phyloP scores from a whole-genome alignment of 2,797 vertebrate genomes.

The Acanthornis magna region DNA sequence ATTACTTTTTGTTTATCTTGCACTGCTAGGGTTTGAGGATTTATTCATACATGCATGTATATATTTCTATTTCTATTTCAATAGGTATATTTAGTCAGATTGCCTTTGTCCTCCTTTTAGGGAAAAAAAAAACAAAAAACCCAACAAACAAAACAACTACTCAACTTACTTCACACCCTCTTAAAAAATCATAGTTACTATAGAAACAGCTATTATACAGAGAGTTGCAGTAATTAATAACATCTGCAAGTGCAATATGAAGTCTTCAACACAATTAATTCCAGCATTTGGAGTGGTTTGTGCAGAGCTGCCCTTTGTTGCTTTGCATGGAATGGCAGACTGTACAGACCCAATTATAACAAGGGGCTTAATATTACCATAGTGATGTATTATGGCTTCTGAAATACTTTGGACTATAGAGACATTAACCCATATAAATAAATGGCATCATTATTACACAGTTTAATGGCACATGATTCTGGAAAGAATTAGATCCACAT shows the following conservation, averaged over 20 bases:
- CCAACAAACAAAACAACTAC: not conserved
- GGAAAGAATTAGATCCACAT: not conserved
- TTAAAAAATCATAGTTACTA: slow-evolving; percentile 22
- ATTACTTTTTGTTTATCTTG: not conserved
- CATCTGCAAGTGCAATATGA: slow-evolving; percentile 46
- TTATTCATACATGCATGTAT: not conserved
- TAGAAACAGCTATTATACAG: slow-evolving; percentile 41
- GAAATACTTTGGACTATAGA: not conserved
- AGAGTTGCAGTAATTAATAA: slow-evolving; percentile 52
- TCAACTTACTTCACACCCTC: not conserved
- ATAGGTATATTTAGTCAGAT: not conserved
- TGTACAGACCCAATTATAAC: not conserved
- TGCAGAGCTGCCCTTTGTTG: slow-evolving; percentile 5
- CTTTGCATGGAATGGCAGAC: not conserved
- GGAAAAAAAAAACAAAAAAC: not conserved
- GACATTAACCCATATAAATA: not conserved
- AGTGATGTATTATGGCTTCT: not conserved
- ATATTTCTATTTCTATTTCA: not conserved
- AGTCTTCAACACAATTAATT: slow-evolving; percentile 28
- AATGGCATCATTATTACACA: not conserved
- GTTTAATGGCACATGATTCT: not conserved
- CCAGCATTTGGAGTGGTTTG: slow-evolving; percentile 8
- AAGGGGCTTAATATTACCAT: not conserved
- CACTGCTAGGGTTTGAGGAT: not conserved
- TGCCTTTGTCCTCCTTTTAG: not conserved